These are phyloP conservation scores for Deilephila porcellus DNA, from an alignment of 2,888 invertebrate species.

Conservation along the genomic window DNA sequence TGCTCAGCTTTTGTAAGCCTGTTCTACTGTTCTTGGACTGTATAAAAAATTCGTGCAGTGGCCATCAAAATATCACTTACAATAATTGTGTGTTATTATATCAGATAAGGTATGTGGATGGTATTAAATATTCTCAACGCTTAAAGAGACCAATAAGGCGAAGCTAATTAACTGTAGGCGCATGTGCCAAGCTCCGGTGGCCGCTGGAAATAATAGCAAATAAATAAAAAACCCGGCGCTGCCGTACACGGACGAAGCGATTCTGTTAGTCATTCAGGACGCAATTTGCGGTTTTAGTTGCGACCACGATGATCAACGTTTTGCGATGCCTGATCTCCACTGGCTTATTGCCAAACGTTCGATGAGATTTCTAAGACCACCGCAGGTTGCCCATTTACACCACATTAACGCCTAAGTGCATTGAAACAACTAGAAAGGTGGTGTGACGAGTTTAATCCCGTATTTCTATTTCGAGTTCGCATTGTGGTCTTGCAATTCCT, in stretches of 20 bases:
- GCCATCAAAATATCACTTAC: neutral
- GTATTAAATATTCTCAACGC: neutral
- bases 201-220: conserved; percentile 20
- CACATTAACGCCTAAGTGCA: conserved; percentile 1
- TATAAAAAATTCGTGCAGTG: neutral
- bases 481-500: neutral
- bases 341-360: conserved; percentile 23
- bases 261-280: conserved; percentile 20
- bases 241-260: neutral
- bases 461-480: conserved; percentile 5
- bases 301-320: conserved; percentile 21
- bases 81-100: neutral
- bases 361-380: conserved; percentile 18
- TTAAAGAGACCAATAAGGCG: conserved; percentile 25
- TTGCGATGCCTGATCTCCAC: conserved; percentile 17
- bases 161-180: conserved; percentile 23
- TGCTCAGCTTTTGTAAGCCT: too few relatives aligned
- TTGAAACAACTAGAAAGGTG: neutral
- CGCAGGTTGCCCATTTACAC: conserved; percentile 22
- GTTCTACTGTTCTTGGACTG: too few relatives aligned
- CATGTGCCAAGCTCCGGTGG: conserved; percentile 21
- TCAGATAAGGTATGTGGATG: neutral
- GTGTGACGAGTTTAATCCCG: neutral
- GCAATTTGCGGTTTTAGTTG: conserved; percentile 18
- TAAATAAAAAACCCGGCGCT: neutral